Evolutionary conservation across 2,113 vertebrate genomes (phyloP), one percentile per base, ranked within the genome.

Genomic region (Charina bottae): DNA sequence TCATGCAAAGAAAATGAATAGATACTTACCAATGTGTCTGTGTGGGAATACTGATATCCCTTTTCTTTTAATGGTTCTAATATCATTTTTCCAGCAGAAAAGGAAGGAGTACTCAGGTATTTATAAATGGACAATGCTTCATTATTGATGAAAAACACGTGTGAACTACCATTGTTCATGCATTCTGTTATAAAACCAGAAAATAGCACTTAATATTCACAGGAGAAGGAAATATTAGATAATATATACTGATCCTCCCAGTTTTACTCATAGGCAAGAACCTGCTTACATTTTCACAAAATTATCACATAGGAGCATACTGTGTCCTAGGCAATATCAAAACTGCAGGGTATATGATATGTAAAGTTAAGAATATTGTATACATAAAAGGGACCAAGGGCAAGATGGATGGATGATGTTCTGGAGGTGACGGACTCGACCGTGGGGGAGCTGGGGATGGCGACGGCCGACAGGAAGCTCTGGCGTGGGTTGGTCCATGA

Each of bases 51-150:
- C 24, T 98, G 98, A 21, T 90, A 92, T 64, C 97, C 97, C 62
- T 98, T 98, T 96, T 98, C 97, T 95, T 97, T 96, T 86, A 94
- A 15, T 5, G 98, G 98, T 84, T 97, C 97, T 95, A 98, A 90
- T 95, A 97, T 4, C 93, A 98, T 95, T 96, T 62, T 97, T 49
- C 98, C 98, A 93, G 85, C 90, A 87, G 98, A 96, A 97, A 98
- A 98, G 85, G 53, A 12, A 1, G 96, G 90, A 21, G 97, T 97
- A 93, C 94, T 97, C 93, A 98, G 85, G 42, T 89, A 94, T 95
- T 98, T 98, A 91, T 96, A 95, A 83, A 98, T 93, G 94, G 96
- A 96, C 89, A 97, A 12, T 0, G 94, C 78, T 58, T 94, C 95
- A 90, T 97, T 93, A 83, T 89, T 62, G 83, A 96, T 83, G 90